Evolutionary conservation across 2,888 invertebrate genomes (phyloP), one percentile per base, ranked within the genome.

Genomic region (Bembecia ichneumoniformis): DNA sequence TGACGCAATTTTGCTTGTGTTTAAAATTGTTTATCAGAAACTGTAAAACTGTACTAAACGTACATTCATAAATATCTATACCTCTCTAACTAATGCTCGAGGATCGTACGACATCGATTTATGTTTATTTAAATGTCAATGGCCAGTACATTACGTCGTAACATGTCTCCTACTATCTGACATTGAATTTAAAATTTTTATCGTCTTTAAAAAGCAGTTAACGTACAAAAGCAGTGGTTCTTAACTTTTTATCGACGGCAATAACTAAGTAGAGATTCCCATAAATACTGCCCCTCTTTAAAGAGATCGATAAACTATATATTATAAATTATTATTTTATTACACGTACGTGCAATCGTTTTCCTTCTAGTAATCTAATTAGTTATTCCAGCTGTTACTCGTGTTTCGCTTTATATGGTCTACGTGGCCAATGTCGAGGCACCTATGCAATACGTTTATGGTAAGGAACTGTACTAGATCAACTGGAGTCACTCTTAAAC

Each of bases 371-470:
- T 28, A 43, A 50, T 40, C 40, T 40, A 40, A 76, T 74, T 74
- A 74, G 68, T 67, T 72, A 78, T 79, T 75, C 76, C 58, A 68
- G 59, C 56, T 54, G 71, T 63, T 58, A 65, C 64, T 63, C 60
- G 62, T 55, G 57, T 56, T 63, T 57, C 28, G 17, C 77, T 74
- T 57, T 77, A 70, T 69, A 77, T 54, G 72, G 77, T 47, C 52
- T 61, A 66, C 55, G 68, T 64, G 56, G 58, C 58, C 68, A 68
- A 70, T 69, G 69, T 66, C 63, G 66, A 67, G 66, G 73, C 67
- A 71, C 67, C 68, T 59, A 63, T 62, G 55, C 54, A 52, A 54
- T 59, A 69, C 67, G 58, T 64, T 66, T 63, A 71, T 66, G 68
- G 64, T 53, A 60, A 50, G 55, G 52, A 15, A 44, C 17, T 15